phyloP scores from a whole-genome alignment of 2,888 invertebrate species.

The Exephanes ischioxanthus region DNA sequence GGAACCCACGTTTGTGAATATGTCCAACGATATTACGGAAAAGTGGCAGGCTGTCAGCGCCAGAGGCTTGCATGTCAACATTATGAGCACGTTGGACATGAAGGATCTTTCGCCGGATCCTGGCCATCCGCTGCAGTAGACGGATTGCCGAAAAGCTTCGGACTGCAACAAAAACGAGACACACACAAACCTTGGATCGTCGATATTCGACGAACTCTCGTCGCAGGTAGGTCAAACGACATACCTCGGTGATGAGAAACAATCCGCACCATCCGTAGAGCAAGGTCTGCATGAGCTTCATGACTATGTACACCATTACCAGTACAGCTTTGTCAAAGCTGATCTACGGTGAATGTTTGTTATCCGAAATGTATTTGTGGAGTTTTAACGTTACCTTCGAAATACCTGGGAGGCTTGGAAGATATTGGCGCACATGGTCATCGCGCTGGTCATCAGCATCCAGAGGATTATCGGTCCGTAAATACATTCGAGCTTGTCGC shows the following conservation, averaged over 20 bases:
- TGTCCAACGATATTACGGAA: slow-evolving; percentile 69
- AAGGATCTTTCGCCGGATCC: slow-evolving; percentile 61
- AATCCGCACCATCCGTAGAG: slow-evolving; percentile 65
- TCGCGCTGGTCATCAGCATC: slow-evolving; percentile 70
- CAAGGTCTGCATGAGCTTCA: slow-evolving; percentile 60
- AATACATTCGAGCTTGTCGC: slow-evolving; percentile 67
- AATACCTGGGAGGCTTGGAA: slow-evolving; percentile 72
- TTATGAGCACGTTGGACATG: slow-evolving; percentile 68
- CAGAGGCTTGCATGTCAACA: slow-evolving; percentile 73
- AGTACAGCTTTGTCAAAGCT: slow-evolving; percentile 30
- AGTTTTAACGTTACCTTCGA: not conserved
- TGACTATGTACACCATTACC: slow-evolving; percentile 39
- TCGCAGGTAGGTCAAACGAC: not conserved
- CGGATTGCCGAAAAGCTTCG: slow-evolving; percentile 69
- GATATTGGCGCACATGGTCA: slow-evolving; percentile 73
- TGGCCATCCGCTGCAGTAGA: slow-evolving; percentile 74
- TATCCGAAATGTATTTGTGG: not conserved
- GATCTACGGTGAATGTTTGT: not conserved
- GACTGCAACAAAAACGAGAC: slow-evolving; percentile 65
- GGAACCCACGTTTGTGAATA: slow-evolving; percentile 58
- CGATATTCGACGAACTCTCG: not conserved
- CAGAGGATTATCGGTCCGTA: slow-evolving; percentile 73
- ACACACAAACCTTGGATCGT: not conserved
- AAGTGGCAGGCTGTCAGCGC: slow-evolving; percentile 71
- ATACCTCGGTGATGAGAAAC: slow-evolving; percentile 59